Conservation (phyloP, 1,140 invertebrate species). For the Hermatobates lingyangjiaoensis region DNA sequence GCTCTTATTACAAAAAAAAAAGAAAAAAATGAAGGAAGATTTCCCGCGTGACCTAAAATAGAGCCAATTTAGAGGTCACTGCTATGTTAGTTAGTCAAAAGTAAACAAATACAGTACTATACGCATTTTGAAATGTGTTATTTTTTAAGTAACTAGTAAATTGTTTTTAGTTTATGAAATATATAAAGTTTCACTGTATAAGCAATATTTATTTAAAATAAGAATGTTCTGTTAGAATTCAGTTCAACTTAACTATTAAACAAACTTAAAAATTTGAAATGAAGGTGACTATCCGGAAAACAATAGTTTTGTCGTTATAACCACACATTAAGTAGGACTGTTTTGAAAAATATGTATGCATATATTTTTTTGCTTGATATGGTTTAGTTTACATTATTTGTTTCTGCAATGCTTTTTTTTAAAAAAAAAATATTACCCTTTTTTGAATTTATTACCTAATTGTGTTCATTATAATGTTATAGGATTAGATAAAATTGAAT, state of each 20-base stretch:
- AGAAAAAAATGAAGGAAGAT: too few species aligned
- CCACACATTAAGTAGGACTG: not conserved
- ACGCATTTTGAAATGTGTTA: too few species aligned
- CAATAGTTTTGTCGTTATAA: not conserved
- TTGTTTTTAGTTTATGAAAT: too few species aligned
- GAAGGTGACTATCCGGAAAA: not conserved
- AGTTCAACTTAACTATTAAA: not conserved
- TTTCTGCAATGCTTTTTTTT: not conserved
- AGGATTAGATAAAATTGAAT: slow-evolving; percentile 95
- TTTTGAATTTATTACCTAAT: not conserved
- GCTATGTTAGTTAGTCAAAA: too few species aligned
- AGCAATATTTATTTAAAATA: not conserved
- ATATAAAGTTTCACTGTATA: too few species aligned
- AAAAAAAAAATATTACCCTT: not conserved
- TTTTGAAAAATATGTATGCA: not conserved
- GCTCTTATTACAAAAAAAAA: too few species aligned
- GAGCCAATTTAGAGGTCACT: too few species aligned
- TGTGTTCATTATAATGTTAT: slow-evolving; percentile 18
- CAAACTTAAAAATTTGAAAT: too few species aligned
- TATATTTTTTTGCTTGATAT: not conserved
- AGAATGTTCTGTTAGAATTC: not conserved
- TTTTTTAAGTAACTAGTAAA: too few species aligned
- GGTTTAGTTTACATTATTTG: not conserved
- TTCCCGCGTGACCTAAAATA: too few species aligned
- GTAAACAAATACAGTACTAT: too few species aligned